Evolutionary conservation across 2,797 vertebrate genomes (phyloP).

Genomic region (Chrysocyon brachyurus): DNA sequence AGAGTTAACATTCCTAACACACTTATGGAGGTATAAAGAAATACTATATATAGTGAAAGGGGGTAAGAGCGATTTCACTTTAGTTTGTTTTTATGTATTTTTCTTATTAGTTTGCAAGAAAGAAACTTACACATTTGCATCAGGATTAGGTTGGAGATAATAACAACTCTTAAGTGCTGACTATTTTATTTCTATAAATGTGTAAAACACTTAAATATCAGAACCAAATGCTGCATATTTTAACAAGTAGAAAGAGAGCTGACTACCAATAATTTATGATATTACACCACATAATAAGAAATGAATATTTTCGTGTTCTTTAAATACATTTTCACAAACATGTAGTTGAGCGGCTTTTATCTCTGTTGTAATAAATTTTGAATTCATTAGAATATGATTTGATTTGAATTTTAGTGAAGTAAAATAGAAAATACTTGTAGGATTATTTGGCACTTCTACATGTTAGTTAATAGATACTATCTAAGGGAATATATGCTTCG

Average conservation of each 20-base stretch:
- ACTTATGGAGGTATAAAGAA: conserved; percentile 10
- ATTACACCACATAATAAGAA: conserved; percentile 68
- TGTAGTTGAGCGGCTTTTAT: conserved; percentile 47
- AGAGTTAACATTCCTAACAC: not conserved
- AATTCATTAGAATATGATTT: conserved; percentile 54
- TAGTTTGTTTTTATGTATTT: conserved; percentile 41
- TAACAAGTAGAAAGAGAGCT: conserved; percentile 78
- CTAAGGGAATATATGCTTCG: not conserved
- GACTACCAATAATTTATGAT: conserved; percentile 79
- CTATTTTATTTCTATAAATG: conserved; percentile 79
- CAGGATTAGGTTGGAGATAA: conserved; percentile 47
- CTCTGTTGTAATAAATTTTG: conserved; percentile 58
- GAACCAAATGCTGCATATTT: conserved; percentile 78
- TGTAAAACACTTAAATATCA: conserved; percentile 80
- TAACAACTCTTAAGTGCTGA: conserved; percentile 70
- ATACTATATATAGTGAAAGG: not conserved
- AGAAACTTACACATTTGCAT: conserved; percentile 70
- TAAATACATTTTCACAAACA: conserved; percentile 76
- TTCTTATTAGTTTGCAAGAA: conserved; percentile 68
- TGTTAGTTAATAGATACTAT: not conserved
- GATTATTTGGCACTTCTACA: not conserved
- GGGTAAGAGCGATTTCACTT: conserved; percentile 25
- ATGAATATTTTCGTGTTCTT: conserved; percentile 64
- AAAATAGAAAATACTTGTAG: conserved; percentile 6
- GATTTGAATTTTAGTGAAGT: conserved; percentile 36